Base-by-base conservation (phyloP, 2,888 invertebrate species). In the Geophilus truncorum region DNA sequence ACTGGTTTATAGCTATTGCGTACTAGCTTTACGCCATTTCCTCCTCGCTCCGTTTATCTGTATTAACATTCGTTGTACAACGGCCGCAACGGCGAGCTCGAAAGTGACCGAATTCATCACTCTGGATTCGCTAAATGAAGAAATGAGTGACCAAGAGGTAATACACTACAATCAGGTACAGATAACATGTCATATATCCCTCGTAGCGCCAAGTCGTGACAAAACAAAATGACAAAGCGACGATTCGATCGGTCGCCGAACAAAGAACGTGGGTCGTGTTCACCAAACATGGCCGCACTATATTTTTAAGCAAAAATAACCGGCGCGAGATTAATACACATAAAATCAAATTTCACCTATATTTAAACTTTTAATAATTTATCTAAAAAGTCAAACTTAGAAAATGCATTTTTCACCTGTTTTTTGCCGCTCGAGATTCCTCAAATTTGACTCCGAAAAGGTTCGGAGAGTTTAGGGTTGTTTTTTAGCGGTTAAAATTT, bases 121-220 rank as follows among this genome's bases (percentile, higher is more conserved):
- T 21, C 21, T 79, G 15, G 79, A 79, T 57, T 79, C 79, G 7
- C 30, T 79, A 9, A 21, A 21, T 21, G 45, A 45, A 57, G 79
- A 79, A 79, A 79, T 79, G 79, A 79, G 79, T 57, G 79, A 79
- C 51, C 79, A 57, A 25, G 79, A 79, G 23, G 79, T 79, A 45
- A 51, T 21, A 75, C 25, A 28, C 21, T 30, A 3, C 30, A 62
- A 7, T 62, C 9, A 34, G 5, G 34, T 34, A 7, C 34, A 9
- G 34, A 7, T 7, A 7, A 7, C 5, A 34, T 9, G 34, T 34
- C 9, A 34, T 5, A 34, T n/a, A n/a, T n/a, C n/a, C n/a, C 34
- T 9, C 6, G 34, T 7, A 5, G 34, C 34, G 9, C 6, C 9
- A 34, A 34, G 5, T 34, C 9, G 34, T 34, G 34, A 15, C 51